Conservation (phyloP, 2,888 invertebrate species). For the Drosophila acutilabella region DNA sequence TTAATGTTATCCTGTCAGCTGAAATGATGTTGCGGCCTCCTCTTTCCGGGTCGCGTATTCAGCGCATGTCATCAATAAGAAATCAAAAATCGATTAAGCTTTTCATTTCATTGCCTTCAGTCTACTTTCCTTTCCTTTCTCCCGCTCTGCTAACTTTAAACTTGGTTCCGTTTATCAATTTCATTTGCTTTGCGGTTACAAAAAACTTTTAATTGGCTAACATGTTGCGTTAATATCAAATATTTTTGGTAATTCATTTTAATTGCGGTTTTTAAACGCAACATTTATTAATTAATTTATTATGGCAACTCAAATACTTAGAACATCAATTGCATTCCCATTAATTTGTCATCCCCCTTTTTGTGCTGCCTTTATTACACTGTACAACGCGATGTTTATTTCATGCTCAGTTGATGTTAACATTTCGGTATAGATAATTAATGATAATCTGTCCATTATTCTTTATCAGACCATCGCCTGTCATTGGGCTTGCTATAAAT, state of each 20-base stretch:
- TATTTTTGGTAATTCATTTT: slow-evolving; percentile 36
- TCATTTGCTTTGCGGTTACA: slow-evolving; percentile 15
- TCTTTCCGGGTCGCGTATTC: slow-evolving; percentile 34
- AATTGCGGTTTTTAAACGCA: slow-evolving; percentile 45
- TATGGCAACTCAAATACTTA: slow-evolving; percentile 49
- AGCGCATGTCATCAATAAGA: slow-evolving; percentile 66
- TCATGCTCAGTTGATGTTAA: not conserved
- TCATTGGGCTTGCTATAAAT: slow-evolving; percentile 10
- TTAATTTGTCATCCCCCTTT: slow-evolving; percentile 15
- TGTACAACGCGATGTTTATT: slow-evolving; percentile 12
- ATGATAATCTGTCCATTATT: slow-evolving; percentile 1
- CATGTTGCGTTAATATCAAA: slow-evolving; percentile 53
- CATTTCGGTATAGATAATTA: not conserved
- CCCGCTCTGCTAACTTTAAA: slow-evolving; percentile 5
- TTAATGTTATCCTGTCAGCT: slow-evolving; percentile 49
- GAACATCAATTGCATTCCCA: slow-evolving; percentile 31
- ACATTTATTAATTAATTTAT: slow-evolving; percentile 53
- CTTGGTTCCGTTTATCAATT: slow-evolving; percentile 11
- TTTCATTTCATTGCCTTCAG: not conserved
- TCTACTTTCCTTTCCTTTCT: not conserved
- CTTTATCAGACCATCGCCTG: not conserved
- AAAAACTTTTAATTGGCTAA: slow-evolving; percentile 57
- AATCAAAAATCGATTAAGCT: slow-evolving; percentile 77
- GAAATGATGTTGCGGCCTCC: slow-evolving; percentile 26
- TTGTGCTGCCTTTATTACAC: slow-evolving; percentile 27